Percentiles rank a stretch among this genome's conserved stretches.
phyloP scores from a whole-genome alignment of 2,797 vertebrate species.

The Parauchenoglanis ngamensis region DNA sequence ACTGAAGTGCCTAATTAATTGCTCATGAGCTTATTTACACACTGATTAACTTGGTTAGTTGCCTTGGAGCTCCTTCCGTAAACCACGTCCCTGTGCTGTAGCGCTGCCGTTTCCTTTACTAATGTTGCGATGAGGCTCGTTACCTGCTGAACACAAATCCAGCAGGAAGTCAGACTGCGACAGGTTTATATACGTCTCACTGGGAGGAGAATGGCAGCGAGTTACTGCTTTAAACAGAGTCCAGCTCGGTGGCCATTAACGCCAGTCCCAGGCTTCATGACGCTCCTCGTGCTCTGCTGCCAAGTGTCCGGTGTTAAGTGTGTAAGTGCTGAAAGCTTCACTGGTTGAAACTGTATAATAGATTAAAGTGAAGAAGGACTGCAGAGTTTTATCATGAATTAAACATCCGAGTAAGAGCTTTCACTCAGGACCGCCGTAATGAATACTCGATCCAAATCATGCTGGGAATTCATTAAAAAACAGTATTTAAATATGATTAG shows the following conservation, averaged over 20 bases:
- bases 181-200: neutral
- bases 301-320: constrained; percentile 1
- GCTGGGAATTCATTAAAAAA: neutral
- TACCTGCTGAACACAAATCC: neutral
- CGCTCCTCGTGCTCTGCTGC: neutral
- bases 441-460: neutral
- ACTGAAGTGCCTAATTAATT: neutral
- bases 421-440: neutral
- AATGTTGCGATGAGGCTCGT: neutral
- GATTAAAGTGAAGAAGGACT: neutral
- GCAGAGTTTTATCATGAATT: constrained; percentile 5
- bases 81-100: too few species aligned
- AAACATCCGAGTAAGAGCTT: neutral
- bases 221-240: neutral
- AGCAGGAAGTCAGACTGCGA: too few species aligned
- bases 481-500: neutral
- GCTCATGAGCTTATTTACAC: too few species aligned
- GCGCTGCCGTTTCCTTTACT: neutral
- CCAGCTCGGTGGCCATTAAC: neutral
- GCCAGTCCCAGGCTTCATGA: neutral
- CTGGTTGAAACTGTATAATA: neutral
- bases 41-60: neutral
- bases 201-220: neutral
- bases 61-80: too few species aligned
- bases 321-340: neutral